Evolutionary conservation across 1,140 invertebrate species (phyloP).

Genomic region (Arion vulgaris): DNA sequence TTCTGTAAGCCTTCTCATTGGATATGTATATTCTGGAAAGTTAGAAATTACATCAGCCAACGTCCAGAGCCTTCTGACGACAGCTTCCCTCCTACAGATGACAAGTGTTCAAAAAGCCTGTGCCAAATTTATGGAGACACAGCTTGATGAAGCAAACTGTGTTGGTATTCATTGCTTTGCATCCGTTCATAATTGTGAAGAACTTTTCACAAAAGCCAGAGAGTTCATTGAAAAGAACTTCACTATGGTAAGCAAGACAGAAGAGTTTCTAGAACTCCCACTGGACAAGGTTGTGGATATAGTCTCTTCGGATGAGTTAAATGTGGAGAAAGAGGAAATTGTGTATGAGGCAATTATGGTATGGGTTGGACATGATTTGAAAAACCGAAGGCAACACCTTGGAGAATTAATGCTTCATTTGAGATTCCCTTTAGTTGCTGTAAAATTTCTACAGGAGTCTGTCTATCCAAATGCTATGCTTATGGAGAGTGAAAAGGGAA

Average conservation of each 20-base stretch:
- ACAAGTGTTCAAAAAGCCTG: slow-evolving; percentile 66
- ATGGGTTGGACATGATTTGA: slow-evolving; percentile 62
- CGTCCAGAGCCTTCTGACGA: slow-evolving; percentile 67
- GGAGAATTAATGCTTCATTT: slow-evolving; percentile 63
- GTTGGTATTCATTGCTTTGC: slow-evolving; percentile 70
- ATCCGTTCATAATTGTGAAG: slow-evolving; percentile 64
- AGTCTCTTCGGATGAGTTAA: slow-evolving; percentile 68
- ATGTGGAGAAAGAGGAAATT: slow-evolving; percentile 70
- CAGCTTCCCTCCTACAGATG: slow-evolving; percentile 70
- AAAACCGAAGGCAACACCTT: slow-evolving; percentile 50
- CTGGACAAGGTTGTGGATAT: slow-evolving; percentile 61
- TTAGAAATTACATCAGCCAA: slow-evolving; percentile 63
- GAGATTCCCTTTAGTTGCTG: slow-evolving; percentile 59
- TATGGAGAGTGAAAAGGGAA: slow-evolving; percentile 54
- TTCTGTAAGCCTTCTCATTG: slow-evolving; percentile 62
- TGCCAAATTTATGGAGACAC: slow-evolving; percentile 69
- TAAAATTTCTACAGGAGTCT: slow-evolving; percentile 56
- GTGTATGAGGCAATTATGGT: slow-evolving; percentile 68
- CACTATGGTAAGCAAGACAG: slow-evolving; percentile 57
- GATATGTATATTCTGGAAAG: slow-evolving; percentile 70
- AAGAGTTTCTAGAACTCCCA: slow-evolving; percentile 65
- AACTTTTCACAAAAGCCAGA: slow-evolving; percentile 60
- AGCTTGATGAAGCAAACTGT: slow-evolving; percentile 69
- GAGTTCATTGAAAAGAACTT: slow-evolving; percentile 70
- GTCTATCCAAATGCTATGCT: slow-evolving; percentile 55